Base-by-base conservation (phyloP, 2,888 invertebrate species). In the Leptinotarsa haldemani region DNA sequence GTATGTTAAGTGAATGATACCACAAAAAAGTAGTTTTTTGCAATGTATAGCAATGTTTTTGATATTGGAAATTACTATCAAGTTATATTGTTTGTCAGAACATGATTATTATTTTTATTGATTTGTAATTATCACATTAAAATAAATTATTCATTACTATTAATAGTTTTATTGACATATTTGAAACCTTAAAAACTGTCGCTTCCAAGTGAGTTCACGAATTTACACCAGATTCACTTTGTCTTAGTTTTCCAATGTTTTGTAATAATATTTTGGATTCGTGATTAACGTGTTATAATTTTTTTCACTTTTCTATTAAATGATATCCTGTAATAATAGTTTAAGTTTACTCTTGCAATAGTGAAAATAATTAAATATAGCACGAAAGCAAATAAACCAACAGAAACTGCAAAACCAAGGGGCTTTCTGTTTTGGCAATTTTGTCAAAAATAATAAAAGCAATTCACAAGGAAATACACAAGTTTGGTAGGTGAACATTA, bases 41-140 rank as follows among this genome's bases (percentile, higher is more conserved):
- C 56, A 58, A 22, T 58, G 53, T 53, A 53, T 18, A 53, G 53
- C 18, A 53, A 53, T 53, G 53, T 53, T 53, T 53, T 53, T 53
- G 16, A 18, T 53, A 53, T 53, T 53, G 53, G 18, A 53, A 53
- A 58, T 58, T 58, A 7, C 22, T 22, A 58, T 58, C 56, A 58
- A 58, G 7, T 15, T 22, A 58, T 58, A 58, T 58, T 52, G 52
- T 52, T 16, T 52, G 52, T 52, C 52, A n/a, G 52, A 52, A 52
- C 52, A 52, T 52, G 52, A 25, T 25, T 25, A 48, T 48, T 48
- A 48, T 48, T 48, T 48, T 48, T 15, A 48, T 48, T 48, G 16
- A 48, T 48, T 48, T 48, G 48, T 48, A 48, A 48, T 48, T 48
- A 48, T 52, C 52, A 52, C 7, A 52, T 52, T 52, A n/a, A 52